These are phyloP conservation scores for Morus bassanus DNA, from an alignment of 2,797 vertebrate genomes.

Conservation along the genomic window DNA sequence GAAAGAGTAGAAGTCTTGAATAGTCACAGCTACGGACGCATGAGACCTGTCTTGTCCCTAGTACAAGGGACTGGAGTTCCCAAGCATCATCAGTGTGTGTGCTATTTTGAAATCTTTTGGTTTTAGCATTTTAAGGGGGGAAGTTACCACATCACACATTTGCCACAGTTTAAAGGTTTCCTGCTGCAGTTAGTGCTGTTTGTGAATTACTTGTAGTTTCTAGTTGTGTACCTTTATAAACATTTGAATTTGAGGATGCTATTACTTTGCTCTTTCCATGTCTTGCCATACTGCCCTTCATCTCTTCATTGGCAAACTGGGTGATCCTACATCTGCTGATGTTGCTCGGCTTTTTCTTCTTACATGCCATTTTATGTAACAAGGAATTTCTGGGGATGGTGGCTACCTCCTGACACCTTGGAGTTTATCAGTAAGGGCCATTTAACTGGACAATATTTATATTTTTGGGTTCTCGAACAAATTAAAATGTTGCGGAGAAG, in stretches of 20 bases:
- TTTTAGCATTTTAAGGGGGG: not conserved
- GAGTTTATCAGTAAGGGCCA: not conserved
- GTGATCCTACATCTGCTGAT: not conserved
- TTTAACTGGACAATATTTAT: not conserved
- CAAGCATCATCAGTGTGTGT: not conserved
- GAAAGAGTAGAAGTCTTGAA: not conserved
- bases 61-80: accelerated
- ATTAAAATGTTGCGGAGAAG: not conserved
- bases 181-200: not conserved
- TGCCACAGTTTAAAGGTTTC: not conserved
- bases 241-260: not conserved
- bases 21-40: accelerated
- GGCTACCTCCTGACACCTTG: not conserved
- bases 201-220: not conserved
- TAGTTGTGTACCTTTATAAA: not conserved
- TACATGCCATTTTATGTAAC: accelerated
- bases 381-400: not conserved
- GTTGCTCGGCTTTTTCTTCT: not conserved
- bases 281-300: not conserved
- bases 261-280: not conserved
- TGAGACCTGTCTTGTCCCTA: not conserved
- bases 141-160: accelerated
- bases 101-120: not conserved
- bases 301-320: accelerated
- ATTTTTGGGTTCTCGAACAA: not conserved